Base-by-base conservation (phyloP, 2,797 vertebrate species). In the Decapterus maruadsi region DNA sequence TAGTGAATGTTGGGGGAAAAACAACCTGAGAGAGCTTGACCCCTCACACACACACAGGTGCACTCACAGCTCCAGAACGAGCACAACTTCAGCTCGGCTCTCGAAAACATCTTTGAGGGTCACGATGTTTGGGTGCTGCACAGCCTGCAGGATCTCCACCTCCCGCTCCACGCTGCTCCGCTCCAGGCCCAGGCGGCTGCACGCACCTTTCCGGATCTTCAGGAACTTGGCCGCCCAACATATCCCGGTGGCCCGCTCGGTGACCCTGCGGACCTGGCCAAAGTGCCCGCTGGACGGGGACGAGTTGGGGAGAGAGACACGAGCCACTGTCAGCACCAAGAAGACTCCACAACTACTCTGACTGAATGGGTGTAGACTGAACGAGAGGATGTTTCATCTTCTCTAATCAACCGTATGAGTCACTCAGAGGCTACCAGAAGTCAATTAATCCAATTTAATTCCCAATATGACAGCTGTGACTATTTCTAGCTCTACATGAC, bases 61-160 rank as follows among this genome's bases (percentile, higher is more conserved):
- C 31, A 94, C 96, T 95, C 87, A 97, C 96, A 96, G 93, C 87
- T 97, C 96, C 87, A 96, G 81, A 45, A 97, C 72, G 2, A 95
- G 94, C 65, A 96, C 96, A 92, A 95, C 86, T 88, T 97, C 95
- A 0, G 93, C 89, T 14, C 89, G 87, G 90, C 95, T 94, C 87
- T 95, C 84, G 0, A 97, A 97, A 63, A 96, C 91, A 4, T 97
- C 90, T 6, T 90, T 91, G 20, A 96, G 91, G 14, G 46, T 69
- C 85, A 96, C 92, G 61, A 96, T 87, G 84, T 93, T 95, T 40
- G 95, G 90, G 65, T 97, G 96, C 16, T 90, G 64, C 6, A 96
- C 88, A 22, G 86, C 81, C 72, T 94, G 94, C 1, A 96, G 95
- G 76, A 96, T 89, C 84, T 91, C 66, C 51, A 97, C 96, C 77